These are phyloP conservation scores for Xestia c-nigrum DNA, from an alignment of 2,888 invertebrate genomes.

Conservation along the genomic window DNA sequence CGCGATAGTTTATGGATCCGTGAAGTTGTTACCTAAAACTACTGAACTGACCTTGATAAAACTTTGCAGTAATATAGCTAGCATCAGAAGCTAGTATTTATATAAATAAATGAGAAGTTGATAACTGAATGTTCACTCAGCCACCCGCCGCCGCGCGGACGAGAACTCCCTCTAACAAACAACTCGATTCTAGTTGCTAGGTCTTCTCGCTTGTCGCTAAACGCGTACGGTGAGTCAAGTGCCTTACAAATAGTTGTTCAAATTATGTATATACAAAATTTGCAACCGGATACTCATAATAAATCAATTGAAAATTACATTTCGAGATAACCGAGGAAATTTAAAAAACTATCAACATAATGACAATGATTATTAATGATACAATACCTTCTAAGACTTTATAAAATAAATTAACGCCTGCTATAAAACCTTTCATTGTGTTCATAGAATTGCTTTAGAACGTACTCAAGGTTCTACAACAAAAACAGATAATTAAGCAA, in stretches of 20 bases:
- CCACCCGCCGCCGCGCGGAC: no score
- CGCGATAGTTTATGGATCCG: background rate
- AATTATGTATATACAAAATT: constrained; percentile 3
- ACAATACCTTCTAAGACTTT: constrained; percentile 1
- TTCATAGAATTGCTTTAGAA: constrained; percentile 23
- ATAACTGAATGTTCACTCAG: no score
- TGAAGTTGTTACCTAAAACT: background rate
- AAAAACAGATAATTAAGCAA: constrained; percentile 2
- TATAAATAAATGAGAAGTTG: no score
- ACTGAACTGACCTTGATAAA: background rate
- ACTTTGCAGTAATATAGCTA: background rate
- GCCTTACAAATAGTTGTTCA: background rate
- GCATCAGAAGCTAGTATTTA: background rate
- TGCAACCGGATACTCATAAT: constrained; percentile 22
- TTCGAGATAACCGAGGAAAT: constrained; percentile 1
- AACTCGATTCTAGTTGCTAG: background rate
- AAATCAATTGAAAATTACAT: constrained; percentile 19
- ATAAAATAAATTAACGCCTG: constrained; percentile 30
- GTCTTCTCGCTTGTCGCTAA: background rate
- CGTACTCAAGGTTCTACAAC: constrained; percentile 43
- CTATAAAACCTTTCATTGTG: constrained; percentile 1
- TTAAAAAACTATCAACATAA: background rate
- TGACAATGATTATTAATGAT: constrained; percentile 23
- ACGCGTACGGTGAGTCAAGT: background rate
- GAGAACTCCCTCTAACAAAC: background rate